Conservation (phyloP, 2,797 vertebrate genomes). For the Margarornis squamiger region DNA sequence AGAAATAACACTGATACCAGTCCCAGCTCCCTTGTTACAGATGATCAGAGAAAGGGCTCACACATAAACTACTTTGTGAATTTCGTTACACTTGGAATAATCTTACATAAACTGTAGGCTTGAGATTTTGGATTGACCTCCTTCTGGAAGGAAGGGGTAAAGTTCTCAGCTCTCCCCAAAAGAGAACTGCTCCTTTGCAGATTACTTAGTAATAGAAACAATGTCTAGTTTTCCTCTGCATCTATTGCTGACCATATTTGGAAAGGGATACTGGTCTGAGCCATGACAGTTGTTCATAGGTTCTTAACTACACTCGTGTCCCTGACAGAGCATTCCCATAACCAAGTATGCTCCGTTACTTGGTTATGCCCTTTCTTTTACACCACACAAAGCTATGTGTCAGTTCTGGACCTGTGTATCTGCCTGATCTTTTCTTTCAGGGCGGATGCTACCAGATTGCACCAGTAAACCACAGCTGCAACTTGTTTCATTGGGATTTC, state of each 20-base stretch:
- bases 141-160: background rate
- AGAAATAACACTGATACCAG: background rate
- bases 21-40: background rate
- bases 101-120: background rate
- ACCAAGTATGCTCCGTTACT: accelerated
- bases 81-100: background rate
- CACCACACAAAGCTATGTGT: background rate
- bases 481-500: background rate
- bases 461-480: background rate
- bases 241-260: background rate
- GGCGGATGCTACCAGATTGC: background rate
- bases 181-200: background rate
- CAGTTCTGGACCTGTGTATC: background rate
- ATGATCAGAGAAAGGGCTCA: background rate
- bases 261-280: background rate
- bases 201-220: background rate
- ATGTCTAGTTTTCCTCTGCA: background rate
- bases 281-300: background rate
- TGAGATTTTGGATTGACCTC: background rate
- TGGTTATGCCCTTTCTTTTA: background rate
- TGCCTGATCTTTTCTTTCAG: background rate
- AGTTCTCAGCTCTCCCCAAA: background rate
- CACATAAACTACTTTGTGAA: background rate
- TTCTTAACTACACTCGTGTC: background rate
- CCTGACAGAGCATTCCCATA: background rate